phyloP scores from a whole-genome alignment of 2,888 invertebrate species.

The Synergus laeviventris region DNA sequence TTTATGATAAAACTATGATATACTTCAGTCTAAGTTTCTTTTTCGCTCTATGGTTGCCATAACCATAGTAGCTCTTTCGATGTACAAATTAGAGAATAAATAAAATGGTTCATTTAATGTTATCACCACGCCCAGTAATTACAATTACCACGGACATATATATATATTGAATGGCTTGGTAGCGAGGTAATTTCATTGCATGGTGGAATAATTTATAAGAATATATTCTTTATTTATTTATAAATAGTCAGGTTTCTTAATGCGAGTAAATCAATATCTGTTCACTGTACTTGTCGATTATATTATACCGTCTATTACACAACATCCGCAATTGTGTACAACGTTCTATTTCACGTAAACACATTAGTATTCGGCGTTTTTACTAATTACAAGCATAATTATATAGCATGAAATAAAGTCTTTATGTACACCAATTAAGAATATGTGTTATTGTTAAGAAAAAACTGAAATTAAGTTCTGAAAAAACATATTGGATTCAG shows the following conservation, averaged over 20 bases:
- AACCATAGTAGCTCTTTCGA: too few species aligned
- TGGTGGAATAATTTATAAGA: slow-evolving; percentile 19
- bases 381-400: slow-evolving; percentile 16
- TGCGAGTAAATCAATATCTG: slow-evolving; percentile 14
- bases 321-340: slow-evolving; percentile 7
- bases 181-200: slow-evolving; percentile 11
- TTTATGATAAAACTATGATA: too few species aligned
- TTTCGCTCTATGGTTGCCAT: too few species aligned
- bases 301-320: slow-evolving; percentile 10
- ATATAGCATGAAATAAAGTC: background rate
- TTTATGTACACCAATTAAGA: background rate
- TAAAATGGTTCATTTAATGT: slow-evolving; percentile 1
- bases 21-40: too few species aligned
- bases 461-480: background rate
- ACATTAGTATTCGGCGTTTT: slow-evolving; percentile 27
- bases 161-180: background rate
- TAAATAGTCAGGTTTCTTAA: slow-evolving; percentile 26
- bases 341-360: slow-evolving; percentile 33
- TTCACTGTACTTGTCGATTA: background rate
- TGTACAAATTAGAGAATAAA: background rate
- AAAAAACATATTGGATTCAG: background rate
- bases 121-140: background rate
- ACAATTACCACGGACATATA: background rate
- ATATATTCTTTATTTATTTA: too few species aligned
- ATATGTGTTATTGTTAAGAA: background rate